Base-by-base conservation (phyloP, 2,888 invertebrate genomes). In the Magallana nippona region DNA sequence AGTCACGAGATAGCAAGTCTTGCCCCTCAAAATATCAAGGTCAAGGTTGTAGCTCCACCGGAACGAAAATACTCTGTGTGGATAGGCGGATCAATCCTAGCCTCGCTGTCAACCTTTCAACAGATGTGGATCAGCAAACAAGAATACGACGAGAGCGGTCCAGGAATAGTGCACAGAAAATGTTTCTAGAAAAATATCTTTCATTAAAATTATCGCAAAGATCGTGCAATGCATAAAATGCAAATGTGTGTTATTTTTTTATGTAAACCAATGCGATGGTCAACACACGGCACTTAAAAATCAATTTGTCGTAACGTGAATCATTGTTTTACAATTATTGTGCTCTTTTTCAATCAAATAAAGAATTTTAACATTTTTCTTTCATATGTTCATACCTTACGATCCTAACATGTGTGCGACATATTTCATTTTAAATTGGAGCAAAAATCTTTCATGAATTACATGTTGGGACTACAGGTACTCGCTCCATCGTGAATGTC, bases 161-260 rank as follows among this genome's bases (percentile, higher is more conserved):
- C 98, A 89, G 97, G 97, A 94, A 98, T 98, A 95, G 98, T 98
- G 92, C 98, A 98, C 96, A 97, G 98, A 96, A 98, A 98, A 96
- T 98, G 98, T 96, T 98, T 98, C 27, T 86, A 79, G 82, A 0
- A 2, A n/a, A 78, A 19, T 78, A 55, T 17, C 15, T 22, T n/a
- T 3, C 11, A 15, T 22, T 27, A 11, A 71, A 27, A 27, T 27
- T 27, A 27, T 27, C 27, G 27, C 27, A 22, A 13, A 63, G 13
- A 27, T 71, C 22, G 27, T 63, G 63, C 63, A 71, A 71, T 71
- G 71, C 71, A 71, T 71, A 71, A 71, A 71, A 71, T 71, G 71
- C 71, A 71, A 27, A 32, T 19, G 11, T 63, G n/a, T 60, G 17
- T 44, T n/a, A 44, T 60, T 60, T 17, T 60, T 60, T n/a, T 60